These are phyloP conservation scores for Drosophila pandora DNA, from an alignment of 1,140 invertebrate species.

Conservation along the genomic window DNA sequence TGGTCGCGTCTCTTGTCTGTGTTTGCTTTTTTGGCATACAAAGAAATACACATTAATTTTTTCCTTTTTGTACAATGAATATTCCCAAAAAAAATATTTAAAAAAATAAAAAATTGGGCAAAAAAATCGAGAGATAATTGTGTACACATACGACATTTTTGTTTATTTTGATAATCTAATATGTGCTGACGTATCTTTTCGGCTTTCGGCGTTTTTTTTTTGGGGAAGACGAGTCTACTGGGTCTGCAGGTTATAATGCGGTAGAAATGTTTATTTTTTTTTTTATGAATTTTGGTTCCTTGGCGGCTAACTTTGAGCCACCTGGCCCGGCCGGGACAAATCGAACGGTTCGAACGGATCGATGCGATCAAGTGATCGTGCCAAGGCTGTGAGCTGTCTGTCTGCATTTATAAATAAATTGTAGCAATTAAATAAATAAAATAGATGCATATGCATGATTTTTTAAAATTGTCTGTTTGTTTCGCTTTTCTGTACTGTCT, in stretches of 20 bases:
- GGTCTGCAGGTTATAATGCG: constrained; percentile 30
- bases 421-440: constrained; percentile 74
- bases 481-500: constrained; percentile 10
- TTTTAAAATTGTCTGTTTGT: constrained; percentile 43
- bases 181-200: constrained; percentile 57
- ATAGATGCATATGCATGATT: constrained; percentile 70
- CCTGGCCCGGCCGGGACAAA: constrained; percentile 44
- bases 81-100: constrained; percentile 29
- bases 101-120: constrained; percentile 8
- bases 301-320: constrained; percentile 38
- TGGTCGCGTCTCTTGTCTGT: constrained; percentile 64
- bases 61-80: constrained; percentile 34
- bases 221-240: constrained; percentile 18
- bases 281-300: constrained; percentile 10
- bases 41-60: constrained; percentile 48
- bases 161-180: constrained; percentile 82
- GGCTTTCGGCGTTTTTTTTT: constrained; percentile 2
- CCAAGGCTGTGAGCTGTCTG: constrained; percentile 56
- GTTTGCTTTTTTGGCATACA: constrained; percentile 71
- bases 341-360: constrained; percentile 16
- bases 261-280: constrained; percentile 3
- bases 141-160: constrained; percentile 61
- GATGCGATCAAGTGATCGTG: constrained; percentile 44
- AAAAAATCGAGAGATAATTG: constrained; percentile 30
- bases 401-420: constrained; percentile 79